Evolutionary conservation across 2,113 vertebrate genomes (phyloP).

Genomic region (Atractosteus spatula): DNA sequence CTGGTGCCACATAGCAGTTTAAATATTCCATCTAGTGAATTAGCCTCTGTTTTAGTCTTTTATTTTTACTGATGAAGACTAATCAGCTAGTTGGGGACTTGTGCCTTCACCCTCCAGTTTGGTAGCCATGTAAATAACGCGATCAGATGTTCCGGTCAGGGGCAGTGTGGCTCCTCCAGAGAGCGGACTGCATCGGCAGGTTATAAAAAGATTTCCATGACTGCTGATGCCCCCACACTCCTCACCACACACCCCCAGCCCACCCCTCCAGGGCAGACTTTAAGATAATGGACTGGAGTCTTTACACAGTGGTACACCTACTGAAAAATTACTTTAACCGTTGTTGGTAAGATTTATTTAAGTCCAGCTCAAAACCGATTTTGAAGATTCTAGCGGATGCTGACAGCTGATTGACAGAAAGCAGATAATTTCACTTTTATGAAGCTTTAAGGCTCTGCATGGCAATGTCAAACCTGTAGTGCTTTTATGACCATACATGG

Average conservation of each 20-base stretch:
- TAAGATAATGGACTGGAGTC: constrained; percentile 35
- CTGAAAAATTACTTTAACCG: constrained; percentile 38
- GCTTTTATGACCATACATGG: no score
- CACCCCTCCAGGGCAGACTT: constrained; percentile 31
- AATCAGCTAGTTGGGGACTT: background rate
- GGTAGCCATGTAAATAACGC: background rate
- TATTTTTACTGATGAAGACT: background rate
- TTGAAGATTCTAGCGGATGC: constrained; percentile 6
- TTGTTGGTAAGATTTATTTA: constrained; percentile 32
- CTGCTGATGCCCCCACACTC: constrained; percentile 8
- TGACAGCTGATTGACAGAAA: constrained; percentile 26
- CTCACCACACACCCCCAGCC: background rate
- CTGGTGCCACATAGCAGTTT: background rate
- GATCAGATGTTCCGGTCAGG: background rate
- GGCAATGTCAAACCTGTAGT: background rate
- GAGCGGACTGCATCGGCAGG: background rate
- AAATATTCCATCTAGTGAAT: no score
- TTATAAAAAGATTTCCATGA: constrained; percentile 12
- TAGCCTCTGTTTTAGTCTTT: background rate
- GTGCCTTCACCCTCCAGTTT: background rate
- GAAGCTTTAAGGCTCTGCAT: background rate
- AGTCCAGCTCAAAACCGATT: constrained; percentile 21
- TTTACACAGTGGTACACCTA: constrained; percentile 37
- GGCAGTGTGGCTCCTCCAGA: background rate
- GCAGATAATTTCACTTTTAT: constrained; percentile 15